These are phyloP conservation scores for Microctonus aethiopoides DNA, from an alignment of 2,888 invertebrate species.

Conservation along the genomic window DNA sequence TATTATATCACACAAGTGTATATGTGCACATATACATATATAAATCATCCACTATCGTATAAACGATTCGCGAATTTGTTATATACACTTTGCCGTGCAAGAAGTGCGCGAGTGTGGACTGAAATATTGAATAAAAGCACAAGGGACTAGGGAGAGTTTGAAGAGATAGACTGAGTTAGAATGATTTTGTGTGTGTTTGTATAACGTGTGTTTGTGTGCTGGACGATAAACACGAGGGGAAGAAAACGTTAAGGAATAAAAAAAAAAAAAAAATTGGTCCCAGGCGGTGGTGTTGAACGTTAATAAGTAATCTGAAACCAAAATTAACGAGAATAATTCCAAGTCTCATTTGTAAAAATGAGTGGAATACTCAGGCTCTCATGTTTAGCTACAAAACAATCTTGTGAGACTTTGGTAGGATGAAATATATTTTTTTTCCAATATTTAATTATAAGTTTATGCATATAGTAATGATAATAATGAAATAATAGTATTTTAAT, in stretches of 20 bases:
- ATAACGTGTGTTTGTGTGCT: no score
- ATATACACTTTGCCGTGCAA: conserved; percentile 56
- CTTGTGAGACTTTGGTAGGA: conserved; percentile 49
- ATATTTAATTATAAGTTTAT: conserved; percentile 43
- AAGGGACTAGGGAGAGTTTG: not conserved
- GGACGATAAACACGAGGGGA: conserved; percentile 27
- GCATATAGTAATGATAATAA: no score
- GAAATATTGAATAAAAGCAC: not conserved
- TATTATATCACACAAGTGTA: no score
- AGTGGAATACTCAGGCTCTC: conserved; percentile 60
- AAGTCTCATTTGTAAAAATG: conserved; percentile 44
- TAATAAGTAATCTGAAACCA: not conserved
- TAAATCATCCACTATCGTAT: not conserved
- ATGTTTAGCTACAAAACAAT: conserved; percentile 54
- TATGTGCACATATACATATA: not conserved
- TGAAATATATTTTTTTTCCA: conserved; percentile 45
- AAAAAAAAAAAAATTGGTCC: conserved; percentile 31
- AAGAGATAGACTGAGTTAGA: no score
- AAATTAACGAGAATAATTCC: not conserved
- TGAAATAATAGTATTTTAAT: not conserved
- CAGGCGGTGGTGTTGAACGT: conserved; percentile 14
- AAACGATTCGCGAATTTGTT: conserved; percentile 32
- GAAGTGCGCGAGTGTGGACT: conserved; percentile 58
- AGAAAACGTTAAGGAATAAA: no score
- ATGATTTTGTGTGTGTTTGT: no score